These are phyloP conservation scores for Uloborus plumipes DNA, from an alignment of 2,888 invertebrate genomes.

Conservation along the genomic window DNA sequence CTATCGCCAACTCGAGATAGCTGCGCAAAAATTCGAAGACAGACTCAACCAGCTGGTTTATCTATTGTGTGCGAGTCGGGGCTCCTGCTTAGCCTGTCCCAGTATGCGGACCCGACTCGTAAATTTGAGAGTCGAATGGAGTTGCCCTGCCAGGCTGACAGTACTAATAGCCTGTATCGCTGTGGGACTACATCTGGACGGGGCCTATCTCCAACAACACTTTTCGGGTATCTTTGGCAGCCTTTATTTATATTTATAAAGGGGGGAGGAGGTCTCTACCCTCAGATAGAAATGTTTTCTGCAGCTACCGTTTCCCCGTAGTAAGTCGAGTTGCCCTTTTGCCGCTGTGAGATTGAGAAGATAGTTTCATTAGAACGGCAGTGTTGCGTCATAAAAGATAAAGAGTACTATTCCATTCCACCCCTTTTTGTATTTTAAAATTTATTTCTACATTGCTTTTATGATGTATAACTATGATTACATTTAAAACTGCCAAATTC, in stretches of 20 bases:
- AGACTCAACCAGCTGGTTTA: conserved; percentile 40
- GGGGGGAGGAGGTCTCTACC: conserved; percentile 12
- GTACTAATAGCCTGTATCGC: conserved; percentile 59
- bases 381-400: too few relatives aligned
- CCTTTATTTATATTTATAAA: conserved; percentile 29
- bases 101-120: conserved; percentile 49
- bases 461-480: too few relatives aligned
- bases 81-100: conserved; percentile 34
- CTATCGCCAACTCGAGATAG: conserved; percentile 11
- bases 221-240: conserved; percentile 32
- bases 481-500: too few relatives aligned
- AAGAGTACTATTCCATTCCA: too few relatives aligned
- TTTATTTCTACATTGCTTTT: too few relatives aligned
- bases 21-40: conserved; percentile 19
- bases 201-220: conserved; percentile 27
- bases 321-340: neutral
- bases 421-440: too few relatives aligned
- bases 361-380: too few relatives aligned
- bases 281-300: neutral
- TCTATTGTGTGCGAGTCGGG: conserved; percentile 37
- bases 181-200: conserved; percentile 49
- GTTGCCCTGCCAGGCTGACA: conserved; percentile 43
- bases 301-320: conserved; percentile 16
- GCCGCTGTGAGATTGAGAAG: neutral
- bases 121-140: conserved; percentile 44